Conservation (phyloP, 2,113 vertebrate genomes). For the Arizona elegans region DNA sequence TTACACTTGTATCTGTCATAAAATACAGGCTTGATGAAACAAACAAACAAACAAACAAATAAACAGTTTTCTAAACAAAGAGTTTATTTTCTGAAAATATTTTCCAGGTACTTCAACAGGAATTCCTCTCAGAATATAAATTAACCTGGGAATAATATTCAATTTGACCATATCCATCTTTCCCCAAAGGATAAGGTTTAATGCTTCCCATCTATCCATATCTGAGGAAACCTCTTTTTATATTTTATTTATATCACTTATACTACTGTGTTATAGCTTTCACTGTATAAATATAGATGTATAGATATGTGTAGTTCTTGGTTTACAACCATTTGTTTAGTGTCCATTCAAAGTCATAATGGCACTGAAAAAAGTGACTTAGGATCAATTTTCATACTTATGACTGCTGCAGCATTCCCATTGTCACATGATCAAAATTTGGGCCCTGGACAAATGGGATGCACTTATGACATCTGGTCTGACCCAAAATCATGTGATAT, state of each 20-base stretch:
- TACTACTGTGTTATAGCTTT: background rate
- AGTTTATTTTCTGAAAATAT: background rate
- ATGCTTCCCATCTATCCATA: background rate
- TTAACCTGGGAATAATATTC: background rate
- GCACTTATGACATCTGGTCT: background rate
- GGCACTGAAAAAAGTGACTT: background rate
- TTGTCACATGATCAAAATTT: background rate
- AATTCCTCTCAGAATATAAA: background rate
- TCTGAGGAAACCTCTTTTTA: background rate
- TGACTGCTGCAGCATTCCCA: background rate
- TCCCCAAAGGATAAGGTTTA: background rate
- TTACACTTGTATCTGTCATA: no score
- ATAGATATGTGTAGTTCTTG: background rate
- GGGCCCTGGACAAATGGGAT: background rate
- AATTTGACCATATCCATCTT: background rate
- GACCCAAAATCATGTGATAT: background rate
- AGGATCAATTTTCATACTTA: background rate
- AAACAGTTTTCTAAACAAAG: background rate
- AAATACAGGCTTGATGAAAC: no score
- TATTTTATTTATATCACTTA: background rate
- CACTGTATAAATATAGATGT: background rate
- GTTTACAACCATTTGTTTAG: background rate
- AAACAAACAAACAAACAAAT: no score
- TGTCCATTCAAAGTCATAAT: background rate
- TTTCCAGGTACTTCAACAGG: background rate